Evolutionary conservation across 2,888 invertebrate species (phyloP), one percentile per base, ranked within the genome.

Genomic region (Laspeyria flexula): DNA sequence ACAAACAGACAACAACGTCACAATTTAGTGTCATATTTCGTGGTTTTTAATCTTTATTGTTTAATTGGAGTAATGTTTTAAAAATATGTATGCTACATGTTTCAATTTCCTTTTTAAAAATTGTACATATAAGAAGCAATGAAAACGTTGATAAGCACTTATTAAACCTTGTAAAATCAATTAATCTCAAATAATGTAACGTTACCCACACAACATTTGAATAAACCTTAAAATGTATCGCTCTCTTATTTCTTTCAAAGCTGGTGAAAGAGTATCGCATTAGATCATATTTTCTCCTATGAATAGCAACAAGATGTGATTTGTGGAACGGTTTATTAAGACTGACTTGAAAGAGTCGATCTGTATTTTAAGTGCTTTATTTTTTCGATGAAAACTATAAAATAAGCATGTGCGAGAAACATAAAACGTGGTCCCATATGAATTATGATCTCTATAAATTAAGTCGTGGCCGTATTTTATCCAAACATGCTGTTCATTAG

Each of bases 371-470:
- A 33, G 23, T 53, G 42, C 50, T 51, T 34, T 43, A 57, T 54
- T 45, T 48, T 43, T 43, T 27, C 25, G 29, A 35, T 35, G 34
- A 35, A 31, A 65, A 38, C 54, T 29, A 48, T 60, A 51, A 39
- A 56, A 43, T 11, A 13, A 34, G 21, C 44, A 50, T 50, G 23
- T 53, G 52, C 31, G 49, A 39, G 21, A 37, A 52, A 52, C 34
- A 42, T 69, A 55, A 61, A 70, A 50, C 44, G 53, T 34, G 45
- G 34, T 35, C 39, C 41, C 43, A 56, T 48, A 50, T 43, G 46
- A 66, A 45, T 43, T 55, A 58, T 38, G 39, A 45, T 30, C 43
- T 30, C 43, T 50, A 63, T 63, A 59, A 71, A 67, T 67, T 59
- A 50, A 42, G 30, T 46, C 15, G 0, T 10, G 18, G 16, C 37